Evolutionary conservation across 2,113 vertebrate species (phyloP).

Genomic region (Narcine bancroftii): DNA sequence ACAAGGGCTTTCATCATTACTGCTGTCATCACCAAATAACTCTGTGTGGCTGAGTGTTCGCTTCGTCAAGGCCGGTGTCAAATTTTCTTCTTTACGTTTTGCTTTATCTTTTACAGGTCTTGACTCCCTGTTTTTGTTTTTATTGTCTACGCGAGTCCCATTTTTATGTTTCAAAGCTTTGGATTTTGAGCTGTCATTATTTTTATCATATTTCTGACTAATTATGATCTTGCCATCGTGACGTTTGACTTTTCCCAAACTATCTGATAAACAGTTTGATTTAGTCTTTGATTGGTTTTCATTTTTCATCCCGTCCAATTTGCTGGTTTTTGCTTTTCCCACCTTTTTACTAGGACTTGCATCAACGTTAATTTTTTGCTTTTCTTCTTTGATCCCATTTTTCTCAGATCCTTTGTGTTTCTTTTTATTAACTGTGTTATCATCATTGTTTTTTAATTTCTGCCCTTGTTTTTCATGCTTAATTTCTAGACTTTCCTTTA

Average conservation of each 20-base stretch:
- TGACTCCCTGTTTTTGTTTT: conserved; percentile 46
- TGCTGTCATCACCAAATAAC: conserved; percentile 89
- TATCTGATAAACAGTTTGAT: conserved; percentile 39
- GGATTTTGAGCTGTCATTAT: conserved; percentile 49
- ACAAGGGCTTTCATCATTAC: conserved; percentile 57
- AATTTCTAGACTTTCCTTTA: conserved; percentile 25
- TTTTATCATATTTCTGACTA: conserved; percentile 41
- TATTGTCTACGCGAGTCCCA: conserved; percentile 49
- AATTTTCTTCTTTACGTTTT: conserved; percentile 43
- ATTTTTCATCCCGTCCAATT: conserved; percentile 47
- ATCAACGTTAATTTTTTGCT: conserved; percentile 50
- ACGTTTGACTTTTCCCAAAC: conserved; percentile 49
- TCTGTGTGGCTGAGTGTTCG: conserved; percentile 72
- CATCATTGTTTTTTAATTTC: conserved; percentile 55
- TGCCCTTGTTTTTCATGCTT: conserved; percentile 47
- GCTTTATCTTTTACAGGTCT: conserved; percentile 2
- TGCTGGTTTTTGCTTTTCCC: conserved; percentile 53
- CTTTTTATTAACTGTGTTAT: conserved; percentile 48
- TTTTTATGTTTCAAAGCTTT: conserved; percentile 53
- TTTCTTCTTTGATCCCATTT: conserved; percentile 49
- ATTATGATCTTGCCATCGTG: conserved; percentile 42
- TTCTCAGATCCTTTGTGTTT: conserved; percentile 49
- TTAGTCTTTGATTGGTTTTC: conserved; percentile 46
- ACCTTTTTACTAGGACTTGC: conserved; percentile 37
- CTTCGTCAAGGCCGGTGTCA: conserved; percentile 49